Base-by-base conservation (phyloP, 1,140 invertebrate genomes). In the Amphibalanus amphitrite region DNA sequence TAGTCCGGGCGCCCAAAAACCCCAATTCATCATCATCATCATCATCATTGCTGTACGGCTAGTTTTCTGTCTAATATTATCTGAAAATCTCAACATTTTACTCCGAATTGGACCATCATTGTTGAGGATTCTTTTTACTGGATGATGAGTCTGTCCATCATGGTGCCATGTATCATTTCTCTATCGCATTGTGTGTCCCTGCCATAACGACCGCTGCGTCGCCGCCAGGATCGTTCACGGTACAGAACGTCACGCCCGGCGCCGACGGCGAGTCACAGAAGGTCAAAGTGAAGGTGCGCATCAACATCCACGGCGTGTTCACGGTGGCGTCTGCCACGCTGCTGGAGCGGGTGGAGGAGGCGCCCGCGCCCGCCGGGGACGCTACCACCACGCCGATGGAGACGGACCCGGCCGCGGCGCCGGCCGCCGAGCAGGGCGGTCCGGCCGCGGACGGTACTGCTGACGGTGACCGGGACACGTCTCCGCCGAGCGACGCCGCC, bases 301-400 rank as follows among this genome's bases (percentile, higher is more conserved):
- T 98, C 28, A 97, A 97, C 81, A 82, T 91, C 23, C 90, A 98
- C 80, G 97, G 97, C 23, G 89, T 98, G 69, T 88, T 98, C 75
- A 87, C 86, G 8, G 85, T 98, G 3, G 86, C 87, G 3, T 90
- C 87, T 72, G 96, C 96, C 1, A 87, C 88, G 0, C 80, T 97
- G 72, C 85, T 90, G 29, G 94, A 97, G 79, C 93, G 90, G 81
- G 86, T 86, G 77, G 77, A 78, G 33, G 78, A 78, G 17, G 72
- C 75, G 65, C 69, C 73, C 33, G 33, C 33, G 4, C 33, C 33
- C 33, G 33, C 33, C 33, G 15, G 33, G 72, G 29, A 70, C 74
- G 88, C 90, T 76, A 79, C 83, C 67, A 72, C 13, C 28, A 47
- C 38, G 29, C 38, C 28, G 38, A 74, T 72, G 71, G 73, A 76